Base-by-base conservation (phyloP, 2,113 vertebrate genomes). In the Apodemus speciosus region DNA sequence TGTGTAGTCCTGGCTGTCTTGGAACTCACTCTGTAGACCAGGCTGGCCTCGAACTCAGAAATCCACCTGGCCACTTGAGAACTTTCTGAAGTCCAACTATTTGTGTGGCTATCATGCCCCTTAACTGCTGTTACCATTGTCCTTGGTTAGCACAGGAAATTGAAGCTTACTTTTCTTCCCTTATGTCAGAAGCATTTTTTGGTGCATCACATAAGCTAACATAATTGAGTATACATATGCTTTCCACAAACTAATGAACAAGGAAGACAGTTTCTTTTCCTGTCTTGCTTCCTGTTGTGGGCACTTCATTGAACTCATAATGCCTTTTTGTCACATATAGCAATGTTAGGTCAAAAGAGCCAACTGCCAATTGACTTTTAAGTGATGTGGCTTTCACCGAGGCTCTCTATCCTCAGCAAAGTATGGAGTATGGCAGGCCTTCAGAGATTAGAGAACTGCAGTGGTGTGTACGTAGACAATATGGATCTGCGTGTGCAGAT, bases 361-460 rank as follows among this genome's bases (percentile, higher is more conserved):
- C 9, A 72, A 89, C 94, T 86, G n/a, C 76, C 75, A 72, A 95
- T 86, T 89, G 84, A 95, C 89, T 88, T 92, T 96, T 90, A 76
- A 64, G 6, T 71, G 94, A 90, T 40, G 90, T 92, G 85, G 81
- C 77, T 6, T 56, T 84, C 89, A 86, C 79, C 46, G 86, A 79
- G 30, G 94, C 89, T 97, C 93, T 77, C 56, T 38, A 35, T n/a
- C 11, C 30, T 35, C 90, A 95, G 90, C 66, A 64, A 8, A 77
- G 9, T 35, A 27, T 15, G 11, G 43, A 77, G 9, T 35, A 27
- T 15, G 11, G 43, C 25, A 68, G 6, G 13, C 14, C 23, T 56
- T 64, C 15, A 40, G 25, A 27, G 32, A 4, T n/a, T 0, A 4
- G 13, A 1, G 32, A 58, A 51, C 14, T 16, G 6, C 2, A 0